Evolutionary conservation across 2,888 invertebrate species (phyloP).

Genomic region (Criorhina ranunculi): DNA sequence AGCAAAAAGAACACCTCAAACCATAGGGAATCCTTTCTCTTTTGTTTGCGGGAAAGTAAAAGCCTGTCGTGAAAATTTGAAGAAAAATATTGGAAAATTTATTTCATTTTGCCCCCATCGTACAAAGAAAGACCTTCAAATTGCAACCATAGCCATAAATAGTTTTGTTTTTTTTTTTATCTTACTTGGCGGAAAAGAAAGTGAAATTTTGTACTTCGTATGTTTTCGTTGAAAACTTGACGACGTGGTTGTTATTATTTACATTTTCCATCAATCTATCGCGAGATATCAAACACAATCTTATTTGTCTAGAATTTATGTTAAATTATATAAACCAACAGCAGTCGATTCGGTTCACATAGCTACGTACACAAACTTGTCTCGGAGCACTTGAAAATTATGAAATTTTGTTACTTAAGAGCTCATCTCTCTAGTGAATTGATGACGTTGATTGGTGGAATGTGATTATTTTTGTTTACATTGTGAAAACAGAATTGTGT

Average conservation of each 20-base stretch:
- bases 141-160: background rate
- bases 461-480: conserved; percentile 18
- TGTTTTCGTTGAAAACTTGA: conserved; percentile 1
- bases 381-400: conserved; percentile 8
- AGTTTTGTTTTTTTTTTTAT: background rate
- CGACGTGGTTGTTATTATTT: conserved; percentile 54
- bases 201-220: conserved; percentile 48
- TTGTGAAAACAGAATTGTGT: background rate
- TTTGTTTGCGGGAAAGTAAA: conserved; percentile 11
- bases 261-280: conserved; percentile 5
- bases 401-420: conserved; percentile 47
- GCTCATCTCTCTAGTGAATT: background rate
- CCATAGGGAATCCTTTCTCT: conserved; percentile 54
- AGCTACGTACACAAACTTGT: conserved; percentile 1
- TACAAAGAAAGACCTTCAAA: conserved; percentile 16
- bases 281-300: background rate
- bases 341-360: background rate
- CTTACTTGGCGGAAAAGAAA: conserved; percentile 28
- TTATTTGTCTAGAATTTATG: background rate
- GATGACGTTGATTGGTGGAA: conserved; percentile 40
- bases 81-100: conserved; percentile 7
- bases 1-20: background rate
- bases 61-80: conserved; percentile 3
- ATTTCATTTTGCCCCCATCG: conserved; percentile 8
- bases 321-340: conserved; percentile 23